These are phyloP conservation scores for Liasis olivaceus DNA, from an alignment of 2,797 vertebrate genomes.

Conservation along the genomic window DNA sequence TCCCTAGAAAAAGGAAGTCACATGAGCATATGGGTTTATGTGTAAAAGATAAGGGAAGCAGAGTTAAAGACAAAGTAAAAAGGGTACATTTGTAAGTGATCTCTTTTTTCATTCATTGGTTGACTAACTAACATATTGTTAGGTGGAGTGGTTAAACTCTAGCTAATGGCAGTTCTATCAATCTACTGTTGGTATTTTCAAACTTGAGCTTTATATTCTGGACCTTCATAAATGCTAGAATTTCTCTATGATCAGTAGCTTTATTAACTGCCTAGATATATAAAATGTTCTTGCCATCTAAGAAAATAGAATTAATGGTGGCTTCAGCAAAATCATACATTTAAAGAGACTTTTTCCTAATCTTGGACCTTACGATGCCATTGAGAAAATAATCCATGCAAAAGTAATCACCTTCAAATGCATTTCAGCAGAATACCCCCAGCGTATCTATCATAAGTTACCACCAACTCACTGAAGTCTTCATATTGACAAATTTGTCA, in stretches of 20 bases:
- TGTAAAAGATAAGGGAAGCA: background rate
- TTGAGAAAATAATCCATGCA: background rate
- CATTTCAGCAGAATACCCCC: background rate
- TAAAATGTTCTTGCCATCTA: background rate
- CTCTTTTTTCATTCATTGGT: background rate
- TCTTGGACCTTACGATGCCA: background rate
- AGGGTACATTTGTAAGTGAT: no score
- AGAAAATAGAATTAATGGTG: background rate
- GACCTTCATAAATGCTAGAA: background rate
- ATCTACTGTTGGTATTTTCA: background rate
- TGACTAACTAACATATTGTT: background rate
- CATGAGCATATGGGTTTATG: background rate
- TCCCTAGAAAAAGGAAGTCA: background rate
- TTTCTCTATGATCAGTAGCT: background rate
- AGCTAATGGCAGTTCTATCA: background rate
- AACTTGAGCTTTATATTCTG: background rate
- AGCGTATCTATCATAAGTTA: slow-evolving; percentile 21
- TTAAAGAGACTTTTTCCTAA: background rate
- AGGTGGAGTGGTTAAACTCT: background rate
- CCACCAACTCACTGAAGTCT: slow-evolving; percentile 1
- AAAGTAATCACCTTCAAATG: background rate
- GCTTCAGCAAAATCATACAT: background rate
- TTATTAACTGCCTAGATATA: background rate
- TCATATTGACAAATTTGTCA: slow-evolving; percentile 23
- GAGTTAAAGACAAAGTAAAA: background rate